These are phyloP conservation scores for Apocheima hispidaria DNA, from an alignment of 2,888 invertebrate genomes.

Conservation along the genomic window DNA sequence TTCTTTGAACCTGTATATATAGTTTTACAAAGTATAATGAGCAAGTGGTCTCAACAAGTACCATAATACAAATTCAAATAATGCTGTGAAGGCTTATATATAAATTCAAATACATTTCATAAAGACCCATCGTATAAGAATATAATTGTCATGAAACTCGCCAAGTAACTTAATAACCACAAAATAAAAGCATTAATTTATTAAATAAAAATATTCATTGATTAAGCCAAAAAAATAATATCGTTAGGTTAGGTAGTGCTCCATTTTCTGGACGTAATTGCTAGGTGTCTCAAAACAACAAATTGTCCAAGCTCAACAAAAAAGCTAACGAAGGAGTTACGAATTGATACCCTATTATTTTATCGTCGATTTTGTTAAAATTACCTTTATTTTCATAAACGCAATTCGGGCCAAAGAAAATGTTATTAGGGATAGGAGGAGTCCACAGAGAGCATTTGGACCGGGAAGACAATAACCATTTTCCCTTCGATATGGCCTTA, in stretches of 20 bases:
- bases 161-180: not conserved
- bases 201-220: conserved; percentile 9
- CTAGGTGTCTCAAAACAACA: conserved; percentile 16
- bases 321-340: conserved; percentile 29
- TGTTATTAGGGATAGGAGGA: conserved; percentile 64
- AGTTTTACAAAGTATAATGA: not conserved
- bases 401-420: conserved; percentile 52
- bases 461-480: conserved; percentile 62
- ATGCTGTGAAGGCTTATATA: too few relatives aligned
- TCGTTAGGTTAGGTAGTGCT: not conserved
- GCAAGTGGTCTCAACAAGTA: not conserved
- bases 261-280: conserved; percentile 26
- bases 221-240: conserved; percentile 5
- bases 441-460: conserved; percentile 57
- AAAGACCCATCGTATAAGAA: too few relatives aligned
- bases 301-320: conserved; percentile 15
- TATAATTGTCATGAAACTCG: not conserved
- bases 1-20: conserved; percentile 6
- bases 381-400: conserved; percentile 37
- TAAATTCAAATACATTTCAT: too few relatives aligned
- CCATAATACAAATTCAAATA: not conserved
- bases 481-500: conserved; percentile 61
- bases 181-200: not conserved
- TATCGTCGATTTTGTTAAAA: conserved; percentile 30
- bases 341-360: conserved; percentile 34